Evolutionary conservation across 2,888 invertebrate species (phyloP).

Genomic region (Bruchidius siliquastri): DNA sequence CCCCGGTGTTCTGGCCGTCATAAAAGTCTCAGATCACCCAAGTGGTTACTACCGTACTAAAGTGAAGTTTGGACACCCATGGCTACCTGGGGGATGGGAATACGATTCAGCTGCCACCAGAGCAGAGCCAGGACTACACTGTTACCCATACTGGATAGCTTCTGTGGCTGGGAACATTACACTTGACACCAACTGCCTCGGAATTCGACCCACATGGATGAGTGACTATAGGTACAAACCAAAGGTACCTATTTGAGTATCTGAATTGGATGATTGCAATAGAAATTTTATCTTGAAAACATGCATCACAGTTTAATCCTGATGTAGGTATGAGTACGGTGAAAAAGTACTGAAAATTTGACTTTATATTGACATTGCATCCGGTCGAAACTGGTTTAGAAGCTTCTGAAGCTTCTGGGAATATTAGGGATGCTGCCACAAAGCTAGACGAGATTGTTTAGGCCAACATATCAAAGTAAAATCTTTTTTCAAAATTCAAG

Average conservation of each 20-base stretch:
- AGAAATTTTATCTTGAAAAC: neutral
- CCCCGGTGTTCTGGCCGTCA: slow-evolving; percentile 43
- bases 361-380: too few relatives aligned
- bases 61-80: slow-evolving; percentile 53
- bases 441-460: too few relatives aligned
- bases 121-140: slow-evolving; percentile 50
- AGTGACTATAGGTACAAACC: slow-evolving; percentile 53
- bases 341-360: too few relatives aligned
- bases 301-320: too few relatives aligned
- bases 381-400: too few relatives aligned
- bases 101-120: slow-evolving; percentile 38
- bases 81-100: slow-evolving; percentile 60
- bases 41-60: slow-evolving; percentile 52
- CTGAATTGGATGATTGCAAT: neutral
- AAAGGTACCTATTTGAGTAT: slow-evolving; percentile 37
- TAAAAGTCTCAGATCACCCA: slow-evolving; percentile 40
- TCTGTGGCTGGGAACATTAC: slow-evolving; percentile 56
- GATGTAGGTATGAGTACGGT: too few relatives aligned
- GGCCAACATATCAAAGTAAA: too few relatives aligned
- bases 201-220: slow-evolving; percentile 85
- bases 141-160: slow-evolving; percentile 68
- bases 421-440: too few relatives aligned
- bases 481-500: too few relatives aligned
- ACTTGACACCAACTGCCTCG: slow-evolving; percentile 64
- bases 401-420: too few relatives aligned